Conservation (phyloP, 2,888 invertebrate genomes). For the Cephus runcator region DNA sequence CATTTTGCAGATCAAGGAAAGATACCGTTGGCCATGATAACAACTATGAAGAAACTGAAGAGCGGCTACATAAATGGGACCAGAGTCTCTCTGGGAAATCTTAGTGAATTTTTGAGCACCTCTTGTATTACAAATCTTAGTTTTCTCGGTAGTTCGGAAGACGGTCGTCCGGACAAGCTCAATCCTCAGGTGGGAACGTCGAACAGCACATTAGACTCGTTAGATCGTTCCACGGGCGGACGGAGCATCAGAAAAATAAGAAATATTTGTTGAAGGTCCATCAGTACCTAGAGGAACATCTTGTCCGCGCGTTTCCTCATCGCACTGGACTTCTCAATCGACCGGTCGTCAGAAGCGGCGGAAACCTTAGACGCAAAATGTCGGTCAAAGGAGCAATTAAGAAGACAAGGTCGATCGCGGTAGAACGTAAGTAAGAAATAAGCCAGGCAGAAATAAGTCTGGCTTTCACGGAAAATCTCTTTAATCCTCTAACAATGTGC, state of each 20-base stretch:
- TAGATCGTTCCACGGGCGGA: too few species aligned
- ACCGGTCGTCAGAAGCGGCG: slow-evolving; percentile 62
- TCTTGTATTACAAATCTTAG: slow-evolving; percentile 97
- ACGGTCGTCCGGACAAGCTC: slow-evolving; percentile 83
- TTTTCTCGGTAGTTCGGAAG: slow-evolving; percentile 93
- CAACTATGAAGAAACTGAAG: slow-evolving; percentile 97
- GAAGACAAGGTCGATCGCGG: slow-evolving; percentile 92
- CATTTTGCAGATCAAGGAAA: slow-evolving; percentile 81
- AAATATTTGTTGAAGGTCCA: slow-evolving; percentile 71
- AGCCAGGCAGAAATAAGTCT: not conserved
- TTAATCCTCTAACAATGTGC: slow-evolving; percentile 28
- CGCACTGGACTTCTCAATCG: slow-evolving; percentile 75
- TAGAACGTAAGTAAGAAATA: slow-evolving; percentile 77
- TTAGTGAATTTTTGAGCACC: slow-evolving; percentile 95
- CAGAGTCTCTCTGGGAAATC: slow-evolving; percentile 92
- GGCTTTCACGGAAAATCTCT: slow-evolving; percentile 10
- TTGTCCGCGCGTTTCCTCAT: slow-evolving; percentile 82
- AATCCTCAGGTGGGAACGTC: slow-evolving; percentile 55
- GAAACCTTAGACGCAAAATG: slow-evolving; percentile 77
- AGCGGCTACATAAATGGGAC: slow-evolving; percentile 99
- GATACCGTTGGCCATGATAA: slow-evolving; percentile 93
- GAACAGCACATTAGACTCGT: too few species aligned
- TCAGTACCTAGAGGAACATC: slow-evolving; percentile 86
- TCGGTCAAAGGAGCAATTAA: slow-evolving; percentile 93
- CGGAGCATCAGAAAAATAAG: too few species aligned